A percentile compares a stretch with the other conserved stretches of the same genome.
Conservation (phyloP, 2,888 invertebrate genomes). For the Microchrysa polita region DNA sequence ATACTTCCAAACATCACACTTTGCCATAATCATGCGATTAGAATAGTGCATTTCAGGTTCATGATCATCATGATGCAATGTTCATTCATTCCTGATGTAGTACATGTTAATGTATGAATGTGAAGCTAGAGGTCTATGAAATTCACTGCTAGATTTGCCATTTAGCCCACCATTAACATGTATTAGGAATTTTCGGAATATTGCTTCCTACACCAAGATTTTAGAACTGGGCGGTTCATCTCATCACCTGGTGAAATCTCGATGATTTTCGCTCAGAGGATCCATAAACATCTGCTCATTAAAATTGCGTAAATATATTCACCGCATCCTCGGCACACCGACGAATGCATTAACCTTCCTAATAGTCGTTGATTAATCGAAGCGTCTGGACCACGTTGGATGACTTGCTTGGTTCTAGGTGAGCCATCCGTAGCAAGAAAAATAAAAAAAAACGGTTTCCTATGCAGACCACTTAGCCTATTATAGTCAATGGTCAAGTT, state of each 20-base stretch:
- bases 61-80: slow-evolving; percentile 17
- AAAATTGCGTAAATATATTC: slow-evolving; percentile 60
- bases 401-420: slow-evolving; percentile 46
- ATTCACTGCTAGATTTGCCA: too few species aligned
- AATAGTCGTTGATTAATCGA: slow-evolving; percentile 64
- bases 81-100: background rate
- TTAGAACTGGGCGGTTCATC: background rate
- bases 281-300: slow-evolving; percentile 55
- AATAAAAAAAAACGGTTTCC: background rate
- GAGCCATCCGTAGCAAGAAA: slow-evolving; percentile 44
- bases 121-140: slow-evolving; percentile 1
- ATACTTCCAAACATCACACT: slow-evolving; percentile 31
- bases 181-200: background rate
- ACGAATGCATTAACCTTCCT: slow-evolving; percentile 51
- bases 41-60: slow-evolving; percentile 28
- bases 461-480: background rate
- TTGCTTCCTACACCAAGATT: slow-evolving; percentile 7
- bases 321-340: slow-evolving; percentile 24
- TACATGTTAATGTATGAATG: background rate
- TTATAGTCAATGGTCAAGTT: slow-evolving; percentile 28
- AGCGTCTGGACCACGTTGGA: slow-evolving; percentile 53
- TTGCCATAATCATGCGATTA: background rate
- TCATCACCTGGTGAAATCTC: background rate
- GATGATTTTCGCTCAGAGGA: slow-evolving; percentile 13
- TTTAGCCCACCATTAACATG: background rate